A percentile compares a stretch with the other conserved stretches of the same genome.
phyloP scores from a whole-genome alignment of 2,113 vertebrate genomes.

The Tylochromis polylepis region DNA sequence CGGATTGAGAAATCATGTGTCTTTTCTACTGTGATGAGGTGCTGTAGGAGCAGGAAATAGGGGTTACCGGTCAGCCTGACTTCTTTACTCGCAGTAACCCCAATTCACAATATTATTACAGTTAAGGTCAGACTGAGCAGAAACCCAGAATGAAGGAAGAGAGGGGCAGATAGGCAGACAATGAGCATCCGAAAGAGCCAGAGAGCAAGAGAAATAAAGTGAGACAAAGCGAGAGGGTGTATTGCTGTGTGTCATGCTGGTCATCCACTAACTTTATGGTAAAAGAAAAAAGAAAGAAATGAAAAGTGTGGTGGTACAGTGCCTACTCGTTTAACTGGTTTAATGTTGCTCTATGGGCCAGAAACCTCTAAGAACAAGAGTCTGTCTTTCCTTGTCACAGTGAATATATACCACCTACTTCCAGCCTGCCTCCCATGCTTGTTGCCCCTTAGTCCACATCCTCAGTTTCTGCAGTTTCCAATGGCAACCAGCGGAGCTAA shows the following conservation, averaged over 20 bases:
- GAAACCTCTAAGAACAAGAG: constrained; percentile 34
- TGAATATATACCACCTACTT: constrained; percentile 49
- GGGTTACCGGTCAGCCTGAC: constrained; percentile 51
- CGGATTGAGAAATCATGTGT: constrained; percentile 45
- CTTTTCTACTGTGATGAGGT: constrained; percentile 54
- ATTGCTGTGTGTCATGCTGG: neutral
- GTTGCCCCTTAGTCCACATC: constrained; percentile 41
- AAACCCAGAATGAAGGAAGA: constrained; percentile 5
- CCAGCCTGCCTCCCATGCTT: constrained; percentile 35
- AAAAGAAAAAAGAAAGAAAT: neutral
- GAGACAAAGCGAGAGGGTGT: neutral
- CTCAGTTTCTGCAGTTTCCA: constrained; percentile 62
- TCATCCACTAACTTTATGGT: neutral
- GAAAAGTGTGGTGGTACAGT: neutral
- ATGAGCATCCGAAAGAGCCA: neutral
- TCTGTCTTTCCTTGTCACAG: constrained; percentile 39
- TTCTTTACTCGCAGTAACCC: constrained; percentile 43
- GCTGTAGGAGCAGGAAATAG: constrained; percentile 54
- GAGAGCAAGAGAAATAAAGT: neutral
- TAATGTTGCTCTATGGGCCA: constrained; percentile 30
- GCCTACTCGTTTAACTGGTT: constrained; percentile 8
- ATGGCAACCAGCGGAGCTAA: constrained; percentile 65
- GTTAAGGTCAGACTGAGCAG: constrained; percentile 42
- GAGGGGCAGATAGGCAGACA: neutral
- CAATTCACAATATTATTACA: constrained; percentile 66